Evolutionary conservation across 1,140 invertebrate genomes (phyloP), one percentile per base, ranked within the genome.

Genomic region (Eupristina koningsbergeri): DNA sequence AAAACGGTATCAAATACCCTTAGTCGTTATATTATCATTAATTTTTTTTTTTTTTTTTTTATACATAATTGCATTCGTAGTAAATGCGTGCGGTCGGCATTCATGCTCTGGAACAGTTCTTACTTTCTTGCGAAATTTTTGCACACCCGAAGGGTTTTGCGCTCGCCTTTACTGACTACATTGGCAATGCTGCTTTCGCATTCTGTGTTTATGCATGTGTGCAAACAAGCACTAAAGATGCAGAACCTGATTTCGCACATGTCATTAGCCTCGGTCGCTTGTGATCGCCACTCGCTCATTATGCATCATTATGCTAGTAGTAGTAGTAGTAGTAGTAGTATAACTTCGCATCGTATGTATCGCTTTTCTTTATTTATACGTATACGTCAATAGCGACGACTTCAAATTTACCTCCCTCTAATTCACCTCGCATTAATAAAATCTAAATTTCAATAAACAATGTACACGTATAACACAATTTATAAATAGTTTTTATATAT

Each of bases 371-470:
- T 64, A 50, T 34, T 39, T 67, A 6, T 67, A 53, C 73, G 29
- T 73, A 74, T 80, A 84, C n/a, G n/a, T 76, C 34, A 47, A 76
- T 80, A 84, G 13, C 64, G 75, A 84, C 77, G 45, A 76, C 34
- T 61, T 50, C 69, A 77, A 7, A n/a, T n/a, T 73, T 45, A 79
- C 31, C 53, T 61, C 71, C 34, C 29, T 45, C 50, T 67, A 53
- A 67, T 69, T 80, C 58, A 61, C 71, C 39, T 77, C 79, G 36
- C 64, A 19, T 87, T 89, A 89, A 90, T 91, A 91, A 90, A 90
- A 89, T 91, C 86, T 91, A 90, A 90, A 89, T 90, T 89, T 88
- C 85, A 86, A 89, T 88, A 90, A 91, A 91, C 88, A 91, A 91
- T 91, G 86, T 90, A 90, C 89, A 91, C 87, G 85, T 86, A 86